phyloP scores from a whole-genome alignment of 2,113 vertebrate genomes.

The Clarias magur region DNA sequence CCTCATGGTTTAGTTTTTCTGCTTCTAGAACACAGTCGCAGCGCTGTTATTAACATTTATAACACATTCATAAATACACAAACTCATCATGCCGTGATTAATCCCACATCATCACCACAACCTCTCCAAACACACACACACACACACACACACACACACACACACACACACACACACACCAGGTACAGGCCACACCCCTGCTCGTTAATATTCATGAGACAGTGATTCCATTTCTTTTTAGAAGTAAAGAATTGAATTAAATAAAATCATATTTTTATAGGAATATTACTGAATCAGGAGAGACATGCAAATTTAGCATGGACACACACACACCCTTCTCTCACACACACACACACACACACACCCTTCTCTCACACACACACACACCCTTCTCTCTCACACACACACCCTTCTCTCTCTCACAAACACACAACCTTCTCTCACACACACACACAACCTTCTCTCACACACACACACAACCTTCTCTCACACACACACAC shows the following conservation, averaged over 20 bases:
- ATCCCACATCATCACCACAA: neutral
- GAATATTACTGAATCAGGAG: neutral
- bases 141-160: no score
- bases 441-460: neutral
- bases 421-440: no score
- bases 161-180: neutral
- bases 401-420: no score
- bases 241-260: neutral
- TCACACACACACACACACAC: slow-evolving; percentile 18
- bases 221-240: neutral
- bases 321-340: neutral
- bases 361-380: no score
- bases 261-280: neutral
- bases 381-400: no score
- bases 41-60: neutral
- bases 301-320: neutral
- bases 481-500: neutral
- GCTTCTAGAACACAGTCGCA: neutral
- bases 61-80: neutral
- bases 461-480: slow-evolving; percentile 17
- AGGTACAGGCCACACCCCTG: neutral
- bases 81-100: neutral
- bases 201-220: slow-evolving; percentile 14
- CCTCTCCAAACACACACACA: neutral
- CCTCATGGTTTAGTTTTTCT: neutral